A percentile compares a stretch with the other conserved stretches of the same genome.
phyloP scores from a whole-genome alignment of 2,888 invertebrate genomes.

The Cheilosia soror region DNA sequence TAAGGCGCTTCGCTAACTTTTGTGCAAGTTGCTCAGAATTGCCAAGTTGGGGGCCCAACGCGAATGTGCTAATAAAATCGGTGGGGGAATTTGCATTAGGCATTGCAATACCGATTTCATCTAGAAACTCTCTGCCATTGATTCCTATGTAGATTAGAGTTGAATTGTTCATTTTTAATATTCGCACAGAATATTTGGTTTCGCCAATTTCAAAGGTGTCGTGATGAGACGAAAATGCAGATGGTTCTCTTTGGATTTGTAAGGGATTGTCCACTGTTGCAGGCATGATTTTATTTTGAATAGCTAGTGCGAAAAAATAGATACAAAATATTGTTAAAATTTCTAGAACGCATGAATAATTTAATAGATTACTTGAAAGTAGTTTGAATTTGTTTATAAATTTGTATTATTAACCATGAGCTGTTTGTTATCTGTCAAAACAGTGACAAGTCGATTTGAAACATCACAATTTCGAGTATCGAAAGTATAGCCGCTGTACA shows the following conservation, averaged over 20 bases:
- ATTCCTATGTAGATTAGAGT: conserved; percentile 84
- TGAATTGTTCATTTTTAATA: conserved; percentile 83
- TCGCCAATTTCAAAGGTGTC: conserved; percentile 81
- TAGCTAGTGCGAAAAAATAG: not conserved
- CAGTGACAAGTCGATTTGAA: conserved; percentile 17
- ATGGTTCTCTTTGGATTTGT: conserved; percentile 42
- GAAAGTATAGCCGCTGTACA: conserved; percentile 40
- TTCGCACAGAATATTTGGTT: conserved; percentile 81
- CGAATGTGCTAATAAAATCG: conserved; percentile 81
- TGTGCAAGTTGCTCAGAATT: conserved; percentile 80
- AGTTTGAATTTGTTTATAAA: conserved; percentile 34
- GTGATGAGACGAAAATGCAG: conserved; percentile 80
- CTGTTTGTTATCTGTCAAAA: conserved; percentile 37
- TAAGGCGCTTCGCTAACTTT: conserved; percentile 82
- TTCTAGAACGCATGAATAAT: not conserved
- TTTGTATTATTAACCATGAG: not conserved
- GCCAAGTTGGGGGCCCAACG: conserved; percentile 82
- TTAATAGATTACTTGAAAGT: not conserved
- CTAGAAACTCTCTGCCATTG: conserved; percentile 80
- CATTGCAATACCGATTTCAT: conserved; percentile 80
- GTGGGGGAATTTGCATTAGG: conserved; percentile 78
- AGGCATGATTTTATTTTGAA: conserved; percentile 17
- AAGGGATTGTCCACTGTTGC: not conserved
- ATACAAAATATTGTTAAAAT: not conserved
- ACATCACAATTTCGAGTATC: conserved; percentile 37